phyloP scores from a whole-genome alignment of 2,113 vertebrate species.

The Entomyzon cyanotis region DNA sequence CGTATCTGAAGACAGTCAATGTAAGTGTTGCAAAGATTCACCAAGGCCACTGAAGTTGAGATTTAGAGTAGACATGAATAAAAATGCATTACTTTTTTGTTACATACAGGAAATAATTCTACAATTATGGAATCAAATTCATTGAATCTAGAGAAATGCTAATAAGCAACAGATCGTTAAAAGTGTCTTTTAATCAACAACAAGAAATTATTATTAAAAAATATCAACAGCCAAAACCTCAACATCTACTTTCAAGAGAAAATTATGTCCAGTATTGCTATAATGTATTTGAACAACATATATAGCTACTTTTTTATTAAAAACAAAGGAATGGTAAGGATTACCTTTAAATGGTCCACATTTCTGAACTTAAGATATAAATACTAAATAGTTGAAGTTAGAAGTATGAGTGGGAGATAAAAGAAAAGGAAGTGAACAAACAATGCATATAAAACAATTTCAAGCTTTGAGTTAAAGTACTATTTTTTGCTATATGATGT shows the following conservation, averaged over 20 bases:
- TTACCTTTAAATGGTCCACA: rapidly evolving
- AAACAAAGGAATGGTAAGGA: not conserved
- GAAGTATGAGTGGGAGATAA: not conserved
- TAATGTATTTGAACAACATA: not conserved
- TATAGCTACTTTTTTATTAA: not conserved
- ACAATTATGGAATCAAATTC: not conserved
- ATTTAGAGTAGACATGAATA: not conserved
- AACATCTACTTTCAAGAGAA: not conserved
- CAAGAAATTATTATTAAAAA: not conserved
- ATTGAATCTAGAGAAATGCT: not conserved
- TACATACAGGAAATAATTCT: not conserved
- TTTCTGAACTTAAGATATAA: not conserved
- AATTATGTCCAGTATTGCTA: not conserved
- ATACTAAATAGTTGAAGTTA: not conserved
- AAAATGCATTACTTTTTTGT: rapidly evolving
- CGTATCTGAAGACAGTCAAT: not conserved
- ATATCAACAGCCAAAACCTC: not conserved
- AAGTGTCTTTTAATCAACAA: not conserved
- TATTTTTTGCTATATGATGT: not conserved
- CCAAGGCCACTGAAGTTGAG: not conserved
- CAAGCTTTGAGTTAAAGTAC: not conserved
- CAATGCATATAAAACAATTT: not conserved
- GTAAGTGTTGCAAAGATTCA: not conserved
- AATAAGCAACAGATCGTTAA: not conserved
- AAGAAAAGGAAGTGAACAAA: not conserved